Evolutionary conservation across 2,888 invertebrate genomes (phyloP), one percentile per base, ranked within the genome.

Genomic region (Noctuana brunneofusca): DNA sequence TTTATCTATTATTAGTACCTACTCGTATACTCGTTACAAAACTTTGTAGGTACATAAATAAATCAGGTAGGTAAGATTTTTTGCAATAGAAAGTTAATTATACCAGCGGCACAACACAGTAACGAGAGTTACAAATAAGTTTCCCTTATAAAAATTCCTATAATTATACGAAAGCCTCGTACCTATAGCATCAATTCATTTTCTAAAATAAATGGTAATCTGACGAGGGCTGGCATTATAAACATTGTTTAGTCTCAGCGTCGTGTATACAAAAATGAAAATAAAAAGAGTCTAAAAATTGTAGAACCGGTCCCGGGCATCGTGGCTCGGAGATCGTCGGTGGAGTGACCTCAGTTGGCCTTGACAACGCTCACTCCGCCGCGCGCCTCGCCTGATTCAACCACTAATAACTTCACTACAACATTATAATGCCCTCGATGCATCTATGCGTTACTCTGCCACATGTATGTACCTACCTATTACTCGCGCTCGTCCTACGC

Each of bases 201-300:
- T 82, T 79, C 80, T 77, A 76, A 82, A 86, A 85, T 83, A 85
- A 87, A 88, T 87, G 84, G 86, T 90, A 88, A 89, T 88, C 86
- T 83, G 81, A 83, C 81, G 81, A 79, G 83, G 88, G 83, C 83
- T 86, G 83, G 84, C 83, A 72, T 74, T 75, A 89, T 86, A 89
- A 89, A 90, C 90, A 90, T 86, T 90, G 89, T 89, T 90, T 90
- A 90, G 89, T 87, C 89, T 86, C 84, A 83, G 87, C 84, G 83
- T 84, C 85, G 86, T 87, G 87, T 89, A 89, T 87, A 90, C 89
- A 89, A 90, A 89, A 91, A 91, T 88, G 89, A 90, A 89, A 91
- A 90, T 89, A 90, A 90, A 89, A 90, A 89, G 85, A 85, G 81
- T 86, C 86, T 87, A 88, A 91, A 90, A 89, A 89, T 89, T 84